Evolutionary conservation across 2,113 vertebrate genomes (phyloP).

Genomic region (Coturnix japonica): DNA sequence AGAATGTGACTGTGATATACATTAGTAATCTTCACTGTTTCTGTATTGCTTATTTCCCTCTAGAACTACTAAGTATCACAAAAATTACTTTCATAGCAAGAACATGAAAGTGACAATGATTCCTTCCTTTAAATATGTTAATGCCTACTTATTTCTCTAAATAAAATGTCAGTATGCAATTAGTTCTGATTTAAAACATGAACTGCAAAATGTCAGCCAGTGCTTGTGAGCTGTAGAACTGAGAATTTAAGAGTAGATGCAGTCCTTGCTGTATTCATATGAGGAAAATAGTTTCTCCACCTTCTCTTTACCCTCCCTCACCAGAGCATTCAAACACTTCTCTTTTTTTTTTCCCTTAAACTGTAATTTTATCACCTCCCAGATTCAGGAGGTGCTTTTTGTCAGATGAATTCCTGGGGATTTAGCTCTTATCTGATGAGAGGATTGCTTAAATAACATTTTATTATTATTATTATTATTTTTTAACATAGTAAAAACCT

Average conservation of each 20-base stretch:
- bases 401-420: not conserved
- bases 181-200: not conserved
- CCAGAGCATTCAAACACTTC: not conserved
- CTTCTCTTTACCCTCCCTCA: too few relatives aligned
- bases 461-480: not conserved
- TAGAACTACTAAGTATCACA: not conserved
- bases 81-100: not conserved
- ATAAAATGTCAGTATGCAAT: not conserved
- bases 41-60: not conserved
- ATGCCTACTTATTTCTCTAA: not conserved
- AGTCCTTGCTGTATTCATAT: not conserved
- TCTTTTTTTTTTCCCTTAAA: not conserved
- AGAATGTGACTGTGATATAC: not conserved
- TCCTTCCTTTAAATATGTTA: not conserved
- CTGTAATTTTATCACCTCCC: not conserved
- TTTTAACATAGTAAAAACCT: not conserved
- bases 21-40: not conserved
- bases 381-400: not conserved
- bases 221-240: not conserved
- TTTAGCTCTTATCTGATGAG: not conserved
- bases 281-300: not conserved
- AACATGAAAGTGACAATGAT: not conserved
- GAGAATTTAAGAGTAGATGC: not conserved
- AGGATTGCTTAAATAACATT: not conserved
- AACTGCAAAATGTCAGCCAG: not conserved